Evolutionary conservation across 2,797 vertebrate species (phyloP), one percentile per base, ranked within the genome.

Genomic region (Aselliscus stoliczkanus): DNA sequence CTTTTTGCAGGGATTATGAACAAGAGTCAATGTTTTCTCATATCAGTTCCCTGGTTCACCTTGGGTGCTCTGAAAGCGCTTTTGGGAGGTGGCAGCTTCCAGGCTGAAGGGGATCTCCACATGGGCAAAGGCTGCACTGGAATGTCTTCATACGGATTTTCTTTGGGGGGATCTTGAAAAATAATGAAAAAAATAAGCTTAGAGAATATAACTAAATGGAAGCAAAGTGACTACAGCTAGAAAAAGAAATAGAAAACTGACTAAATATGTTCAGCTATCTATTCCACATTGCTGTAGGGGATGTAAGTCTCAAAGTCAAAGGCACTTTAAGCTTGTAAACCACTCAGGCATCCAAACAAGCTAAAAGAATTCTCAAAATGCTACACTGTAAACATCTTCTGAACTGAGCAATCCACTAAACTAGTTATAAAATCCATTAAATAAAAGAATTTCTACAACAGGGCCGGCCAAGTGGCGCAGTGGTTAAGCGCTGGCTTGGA

Each of bases 111-210:
- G 10, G 98, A 98, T 88, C 98, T 98, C 95, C 99, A 99, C 79
- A 99, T 95, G 91, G 99, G 99, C 97, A 98, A 98, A 31, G 99
- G 98, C 56, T 99, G 98, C 2, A 98, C 97, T 97, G 99, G 98
- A 70, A 99, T 98, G 96, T 99, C 99, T 97, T 99, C 99, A 93
- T 99, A 99, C 8, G 98, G 98, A 97, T 99, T 99, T 93, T 99
- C 99, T 97, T 98, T 99, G 87, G 97, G 94, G 86, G 98, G 98
- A 87, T 99, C 99, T 99, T 98, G 98, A 97, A 96, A 90, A 96
- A 93, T 20, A 72, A 92, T 15, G 31, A 50, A 31, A 52, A 88
- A 70, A 91, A 81, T 4, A 60, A 47, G 23, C 70, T 95, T 54
- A 94, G 52, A 94, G 37, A 72, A 86, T 2, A 20, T 20, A 65